Evolutionary conservation across 2,113 vertebrate genomes (phyloP).

Genomic region (Spea multiplicata): DNA sequence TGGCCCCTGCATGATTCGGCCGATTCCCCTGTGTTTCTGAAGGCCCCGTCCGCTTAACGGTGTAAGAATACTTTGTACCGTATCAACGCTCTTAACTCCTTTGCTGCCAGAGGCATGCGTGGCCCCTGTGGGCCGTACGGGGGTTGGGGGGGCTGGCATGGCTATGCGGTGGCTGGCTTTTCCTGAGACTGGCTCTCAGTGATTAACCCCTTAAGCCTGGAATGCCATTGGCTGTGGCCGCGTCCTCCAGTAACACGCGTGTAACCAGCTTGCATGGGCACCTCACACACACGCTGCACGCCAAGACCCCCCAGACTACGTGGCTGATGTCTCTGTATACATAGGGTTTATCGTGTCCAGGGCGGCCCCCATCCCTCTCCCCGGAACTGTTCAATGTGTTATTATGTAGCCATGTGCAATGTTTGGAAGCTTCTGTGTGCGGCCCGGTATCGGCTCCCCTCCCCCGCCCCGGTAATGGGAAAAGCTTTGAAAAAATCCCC

Average conservation of each 20-base stretch:
- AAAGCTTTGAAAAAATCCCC: constrained; percentile 74
- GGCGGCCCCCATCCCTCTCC: background rate
- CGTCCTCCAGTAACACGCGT: background rate
- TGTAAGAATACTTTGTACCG: constrained; percentile 24
- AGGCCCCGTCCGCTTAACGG: background rate
- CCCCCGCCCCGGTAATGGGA: constrained; percentile 67
- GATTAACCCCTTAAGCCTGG: background rate
- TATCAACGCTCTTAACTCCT: constrained; percentile 43
- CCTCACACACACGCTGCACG: constrained; percentile 12
- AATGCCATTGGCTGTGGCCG: background rate
- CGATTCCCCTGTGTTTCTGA: background rate
- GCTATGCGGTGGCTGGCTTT: constrained; percentile 87
- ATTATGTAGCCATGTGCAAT: constrained; percentile 48
- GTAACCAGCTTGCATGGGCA: constrained; percentile 1
- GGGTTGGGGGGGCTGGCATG: constrained; percentile 83
- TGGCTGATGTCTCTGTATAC: background rate
- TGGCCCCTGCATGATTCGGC: background rate
- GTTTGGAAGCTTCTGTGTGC: constrained; percentile 70
- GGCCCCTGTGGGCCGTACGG: constrained; percentile 62
- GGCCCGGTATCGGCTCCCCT: constrained; percentile 55
- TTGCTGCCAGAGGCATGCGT: constrained; percentile 20
- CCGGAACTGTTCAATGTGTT: constrained; percentile 21
- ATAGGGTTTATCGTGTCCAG: background rate
- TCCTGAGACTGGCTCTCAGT: constrained; percentile 71
- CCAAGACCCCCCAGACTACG: background rate